Base-by-base conservation (phyloP, 2,113 vertebrate genomes). In the Microtus richardsoni region DNA sequence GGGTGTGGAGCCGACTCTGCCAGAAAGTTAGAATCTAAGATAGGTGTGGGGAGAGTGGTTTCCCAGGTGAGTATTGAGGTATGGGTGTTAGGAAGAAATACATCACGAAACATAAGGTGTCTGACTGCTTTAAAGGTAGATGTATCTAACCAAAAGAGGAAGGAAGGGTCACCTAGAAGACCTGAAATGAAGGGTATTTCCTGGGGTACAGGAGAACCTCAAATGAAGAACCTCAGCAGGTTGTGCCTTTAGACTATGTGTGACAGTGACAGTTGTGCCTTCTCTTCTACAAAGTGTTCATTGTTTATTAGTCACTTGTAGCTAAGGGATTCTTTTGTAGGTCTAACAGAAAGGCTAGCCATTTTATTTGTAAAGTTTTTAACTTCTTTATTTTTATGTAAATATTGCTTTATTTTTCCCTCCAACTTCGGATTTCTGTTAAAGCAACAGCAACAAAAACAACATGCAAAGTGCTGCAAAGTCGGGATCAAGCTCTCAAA, bases 321-420 rank as follows among this genome's bases (percentile, higher is more conserved):
- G 87, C 16, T 88, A 44, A 30, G 70, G 79, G 49, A 36, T 39
- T 95, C 88, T 89, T 64, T 71, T 47, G 47, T 68, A 88, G 58
- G 41, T 78, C 16, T 79, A 36, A 89, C 77, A 60, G 33, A 68
- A 66, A 73, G 58, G 58, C 6, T 64, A 33, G 17, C 9, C 54
- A 70, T 86, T 91, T 68, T 33, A 30, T 82, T 97, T 93, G 89
- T 54, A 86, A 95, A 70, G 4, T 85, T 74, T 92, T 73, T 4
- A 85, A 66, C 12, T 28, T 88, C 11, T 78, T 89, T 74, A 52
- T 66, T 85, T 95, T 91, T 66, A 90, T 36, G 11, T 88, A 62
- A 94, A 36, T 22, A 75, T 77, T 85, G 14, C 58, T 60, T 54
- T 41, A 6, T 41, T 33, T n/a, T 73, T 24, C 21, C 19, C 6